Evolutionary conservation across 2,113 vertebrate genomes (phyloP).

Genomic region (Limanda limanda): DNA sequence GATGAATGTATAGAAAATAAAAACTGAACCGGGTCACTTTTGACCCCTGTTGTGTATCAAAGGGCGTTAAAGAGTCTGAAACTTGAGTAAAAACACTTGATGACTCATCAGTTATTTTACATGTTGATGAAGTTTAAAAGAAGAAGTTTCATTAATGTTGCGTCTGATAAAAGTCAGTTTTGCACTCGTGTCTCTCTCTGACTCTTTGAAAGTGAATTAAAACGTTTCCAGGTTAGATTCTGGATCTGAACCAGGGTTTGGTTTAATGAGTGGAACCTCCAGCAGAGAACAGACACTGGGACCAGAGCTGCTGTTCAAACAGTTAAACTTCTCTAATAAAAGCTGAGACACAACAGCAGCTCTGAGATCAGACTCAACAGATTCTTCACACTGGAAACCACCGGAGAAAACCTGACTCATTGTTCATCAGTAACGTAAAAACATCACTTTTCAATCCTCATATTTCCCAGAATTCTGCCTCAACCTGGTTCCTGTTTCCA

Average conservation of each 20-base stretch:
- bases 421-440: not conserved
- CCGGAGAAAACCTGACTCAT: not conserved
- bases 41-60: no score
- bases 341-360: constrained; percentile 5
- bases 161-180: no score
- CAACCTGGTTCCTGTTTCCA: not conserved
- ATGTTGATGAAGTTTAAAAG: no score
- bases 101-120: no score
- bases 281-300: constrained; percentile 50
- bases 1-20: no score
- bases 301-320: constrained; percentile 39
- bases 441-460: not conserved
- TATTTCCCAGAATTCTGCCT: not conserved
- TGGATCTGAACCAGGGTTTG: not conserved
- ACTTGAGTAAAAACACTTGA: no score
- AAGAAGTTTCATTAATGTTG: no score
- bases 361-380: not conserved
- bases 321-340: constrained; percentile 44
- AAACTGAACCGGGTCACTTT: no score
- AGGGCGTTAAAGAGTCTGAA: no score
- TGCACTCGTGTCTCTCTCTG: no score
- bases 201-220: not conserved
- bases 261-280: constrained; percentile 45
- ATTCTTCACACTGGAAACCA: not conserved
- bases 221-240: constrained; percentile 14